Percentiles rank a stretch among this genome's conserved stretches.
Conservation (phyloP, 2,888 invertebrate species). For the Portevinia maculata region DNA sequence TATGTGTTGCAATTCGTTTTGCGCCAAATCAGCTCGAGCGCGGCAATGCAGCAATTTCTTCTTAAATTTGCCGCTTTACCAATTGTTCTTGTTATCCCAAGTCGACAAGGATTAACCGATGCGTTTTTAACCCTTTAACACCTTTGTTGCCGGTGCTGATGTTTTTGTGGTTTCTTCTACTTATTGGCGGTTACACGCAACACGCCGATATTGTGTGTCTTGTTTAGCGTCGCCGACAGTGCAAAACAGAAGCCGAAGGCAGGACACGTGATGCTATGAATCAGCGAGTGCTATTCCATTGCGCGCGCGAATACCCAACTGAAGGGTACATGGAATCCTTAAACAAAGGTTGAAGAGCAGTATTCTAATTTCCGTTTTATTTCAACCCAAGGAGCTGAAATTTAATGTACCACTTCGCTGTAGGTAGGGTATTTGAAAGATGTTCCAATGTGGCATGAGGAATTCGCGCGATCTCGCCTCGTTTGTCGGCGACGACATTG, state of each 20-base stretch:
- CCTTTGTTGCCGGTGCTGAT: slow-evolving; percentile 65
- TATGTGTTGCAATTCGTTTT: slow-evolving; percentile 75
- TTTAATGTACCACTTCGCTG: slow-evolving; percentile 47
- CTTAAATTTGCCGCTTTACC: slow-evolving; percentile 73
- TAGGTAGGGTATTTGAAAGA: slow-evolving; percentile 72
- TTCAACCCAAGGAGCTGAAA: slow-evolving; percentile 11
- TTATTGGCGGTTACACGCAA: slow-evolving; percentile 72
- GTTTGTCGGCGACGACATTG: slow-evolving; percentile 65
- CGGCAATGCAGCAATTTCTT: slow-evolving; percentile 16
- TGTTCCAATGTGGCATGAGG: slow-evolving; percentile 68
- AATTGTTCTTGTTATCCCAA: slow-evolving; percentile 74
- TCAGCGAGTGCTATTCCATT: slow-evolving; percentile 33
- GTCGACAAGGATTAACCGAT: slow-evolving; percentile 74
- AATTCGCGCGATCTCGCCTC: slow-evolving; percentile 60
- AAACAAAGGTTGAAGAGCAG: slow-evolving; percentile 52
- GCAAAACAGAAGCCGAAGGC: slow-evolving; percentile 69
- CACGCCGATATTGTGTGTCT: slow-evolving; percentile 68
- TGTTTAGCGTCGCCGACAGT: slow-evolving; percentile 69
- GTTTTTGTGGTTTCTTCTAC: slow-evolving; percentile 42
- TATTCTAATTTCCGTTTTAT: slow-evolving; percentile 70
- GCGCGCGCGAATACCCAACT: slow-evolving; percentile 47
- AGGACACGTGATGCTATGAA: slow-evolving; percentile 72
- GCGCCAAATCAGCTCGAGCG: slow-evolving; percentile 66
- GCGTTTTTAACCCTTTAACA: slow-evolving; percentile 74
- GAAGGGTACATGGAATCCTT: slow-evolving; percentile 60